Conservation (phyloP, 2,888 invertebrate genomes). For the Octodonta nipae region DNA sequence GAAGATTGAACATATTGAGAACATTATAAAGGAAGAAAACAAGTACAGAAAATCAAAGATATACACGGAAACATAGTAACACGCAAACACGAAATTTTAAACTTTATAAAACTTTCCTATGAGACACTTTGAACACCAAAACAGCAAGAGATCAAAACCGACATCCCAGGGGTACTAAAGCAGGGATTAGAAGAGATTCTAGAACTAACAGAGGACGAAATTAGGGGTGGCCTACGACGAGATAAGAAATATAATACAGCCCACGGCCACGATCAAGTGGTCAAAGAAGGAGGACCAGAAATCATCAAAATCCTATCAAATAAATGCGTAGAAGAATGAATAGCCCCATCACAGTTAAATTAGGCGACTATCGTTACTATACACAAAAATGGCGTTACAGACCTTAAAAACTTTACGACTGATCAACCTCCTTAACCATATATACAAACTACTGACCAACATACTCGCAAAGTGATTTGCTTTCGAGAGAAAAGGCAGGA, state of each 20-base stretch:
- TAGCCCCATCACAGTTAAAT: background rate
- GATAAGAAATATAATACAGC: background rate
- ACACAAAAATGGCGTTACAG: constrained; percentile 1
- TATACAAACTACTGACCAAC: no score
- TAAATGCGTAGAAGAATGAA: background rate
- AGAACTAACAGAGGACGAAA: constrained; percentile 1
- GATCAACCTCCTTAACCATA: no score
- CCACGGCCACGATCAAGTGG: background rate
- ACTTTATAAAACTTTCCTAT: constrained; percentile 1
- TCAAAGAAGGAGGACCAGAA: constrained; percentile 1
- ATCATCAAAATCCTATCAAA: constrained; percentile 1
- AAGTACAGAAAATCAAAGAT: background rate
- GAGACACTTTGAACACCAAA: background rate
- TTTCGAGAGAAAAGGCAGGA: background rate
- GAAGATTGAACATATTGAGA: background rate
- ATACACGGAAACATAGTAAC: constrained; percentile 1
- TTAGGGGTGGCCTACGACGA: background rate
- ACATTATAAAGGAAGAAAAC: constrained; percentile 1
- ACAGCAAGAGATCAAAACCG: background rate
- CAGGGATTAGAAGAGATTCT: constrained; percentile 1
- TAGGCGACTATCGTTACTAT: background rate
- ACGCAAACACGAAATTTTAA: background rate
- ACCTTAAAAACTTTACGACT: background rate
- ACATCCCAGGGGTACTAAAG: background rate
- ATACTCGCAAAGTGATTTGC: constrained; percentile 1